phyloP scores from a whole-genome alignment of 2,888 invertebrate genomes.

The Candidula unifasciata region DNA sequence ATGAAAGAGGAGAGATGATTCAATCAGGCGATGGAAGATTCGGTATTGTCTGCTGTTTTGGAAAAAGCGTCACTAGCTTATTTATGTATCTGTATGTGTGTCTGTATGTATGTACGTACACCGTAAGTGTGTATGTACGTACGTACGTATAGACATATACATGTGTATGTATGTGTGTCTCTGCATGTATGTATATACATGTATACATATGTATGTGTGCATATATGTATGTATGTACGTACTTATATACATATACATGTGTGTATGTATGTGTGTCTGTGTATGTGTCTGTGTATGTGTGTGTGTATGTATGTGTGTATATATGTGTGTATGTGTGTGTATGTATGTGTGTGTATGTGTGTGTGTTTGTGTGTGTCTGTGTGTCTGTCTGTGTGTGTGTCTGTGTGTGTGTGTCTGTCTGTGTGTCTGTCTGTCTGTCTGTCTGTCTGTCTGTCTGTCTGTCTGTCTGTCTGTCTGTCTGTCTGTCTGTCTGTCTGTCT shows the following conservation, averaged over 20 bases:
- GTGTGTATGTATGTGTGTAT: not conserved
- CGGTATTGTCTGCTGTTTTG: slow-evolving; percentile 6
- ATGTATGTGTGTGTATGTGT: not conserved
- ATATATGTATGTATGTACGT: not conserved
- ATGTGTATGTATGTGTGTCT: too few relatives aligned
- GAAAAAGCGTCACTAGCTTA: too few relatives aligned
- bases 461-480: not conserved
- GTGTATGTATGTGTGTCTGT: too few relatives aligned
- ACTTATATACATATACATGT: too few relatives aligned
- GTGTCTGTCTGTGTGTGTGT: not conserved
- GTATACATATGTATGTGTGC: not conserved
- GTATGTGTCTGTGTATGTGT: not conserved
- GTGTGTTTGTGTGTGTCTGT: too few relatives aligned
- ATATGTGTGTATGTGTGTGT: not conserved
- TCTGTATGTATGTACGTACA: too few relatives aligned
- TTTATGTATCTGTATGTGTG: too few relatives aligned
- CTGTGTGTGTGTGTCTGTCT: not conserved
- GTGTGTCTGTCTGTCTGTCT: not conserved
- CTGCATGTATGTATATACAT: too few relatives aligned
- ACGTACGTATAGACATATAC: too few relatives aligned
- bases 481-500: not conserved
- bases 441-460: not conserved
- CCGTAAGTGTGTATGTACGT: too few relatives aligned
- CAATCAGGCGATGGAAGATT: slow-evolving; percentile 36
- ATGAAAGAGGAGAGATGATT: slow-evolving; percentile 43